phyloP scores from a whole-genome alignment of 2,113 vertebrate genomes.

The Urocolius indicus region DNA sequence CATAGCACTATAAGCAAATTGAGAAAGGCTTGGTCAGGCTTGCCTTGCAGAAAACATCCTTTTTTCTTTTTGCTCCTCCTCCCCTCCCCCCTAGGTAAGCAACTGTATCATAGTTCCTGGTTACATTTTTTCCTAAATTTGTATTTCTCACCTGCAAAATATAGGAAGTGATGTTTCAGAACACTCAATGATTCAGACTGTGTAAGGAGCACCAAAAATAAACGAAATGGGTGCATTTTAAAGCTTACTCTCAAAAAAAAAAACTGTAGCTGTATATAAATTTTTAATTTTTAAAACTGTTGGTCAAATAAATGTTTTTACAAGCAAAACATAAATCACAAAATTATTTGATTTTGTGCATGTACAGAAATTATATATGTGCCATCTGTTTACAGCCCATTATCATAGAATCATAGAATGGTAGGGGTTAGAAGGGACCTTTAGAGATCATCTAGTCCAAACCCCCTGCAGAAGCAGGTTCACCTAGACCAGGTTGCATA shows the following conservation, averaged over 20 bases:
- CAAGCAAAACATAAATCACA: background rate
- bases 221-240: background rate
- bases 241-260: background rate
- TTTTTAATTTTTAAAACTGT: background rate
- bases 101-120: background rate
- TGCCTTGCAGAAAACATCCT: background rate
- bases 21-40: background rate
- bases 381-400: background rate
- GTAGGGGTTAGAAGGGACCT: too few relatives aligned
- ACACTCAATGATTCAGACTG: background rate
- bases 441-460: too few relatives aligned
- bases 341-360: background rate
- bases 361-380: background rate
- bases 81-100: background rate
- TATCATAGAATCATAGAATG: too few relatives aligned
- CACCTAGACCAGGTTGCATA: too few relatives aligned
- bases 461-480: too few relatives aligned
- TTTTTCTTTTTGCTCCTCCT: too few relatives aligned
- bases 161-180: background rate
- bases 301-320: background rate
- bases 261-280: background rate
- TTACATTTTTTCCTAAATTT: background rate
- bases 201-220: background rate
- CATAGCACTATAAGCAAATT: background rate
- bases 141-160: constrained; percentile 33